Evolutionary conservation across 1,140 invertebrate genomes (phyloP), one percentile per base, ranked within the genome.

Genomic region (Campoletis sonorensis): DNA sequence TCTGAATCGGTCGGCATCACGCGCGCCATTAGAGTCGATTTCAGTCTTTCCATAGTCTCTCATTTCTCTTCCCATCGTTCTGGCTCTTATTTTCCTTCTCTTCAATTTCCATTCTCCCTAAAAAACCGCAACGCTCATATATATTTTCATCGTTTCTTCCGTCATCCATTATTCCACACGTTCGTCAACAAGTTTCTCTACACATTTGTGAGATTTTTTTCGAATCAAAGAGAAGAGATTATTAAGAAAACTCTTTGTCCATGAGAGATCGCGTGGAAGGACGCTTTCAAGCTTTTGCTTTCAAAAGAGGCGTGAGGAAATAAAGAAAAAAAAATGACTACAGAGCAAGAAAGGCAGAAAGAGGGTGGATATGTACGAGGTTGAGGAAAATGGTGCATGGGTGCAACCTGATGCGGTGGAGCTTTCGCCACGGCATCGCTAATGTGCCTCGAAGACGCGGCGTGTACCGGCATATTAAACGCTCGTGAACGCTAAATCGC

Each of bases 1-100:
- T 88, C 84, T 85, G 84, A 88, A 88, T 88, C 87, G 86, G 84
- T 84, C 76, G 75, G 79, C 82, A 88, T 85, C 86, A 85, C 83
- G 85, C 84, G 83, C 85, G 73, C 83, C 87, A 88, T 88, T 88
- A 88, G 79, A 82, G 81, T 67, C 80, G 61, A 51, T 58, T 21
- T 30, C 70, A 45, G 33, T 40, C 40, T 76, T 78, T 40, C 70
- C 40, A 64, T 27, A 16, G 27, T 79, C 61, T 18, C 51, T 18
- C 49, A 21, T 23, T 67, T 40, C 76, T 23, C 45, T 45, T 68
- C 15, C 15, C 33, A 13, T n/a, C 21, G 26, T 54, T 51, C 23
- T 11, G 18, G n/a, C 11, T 23, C 40, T 73, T 73, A 51, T 71
- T n/a, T 7, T 2, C 13, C 27, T 11, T 40, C n/a, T 49, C n/a